Conservation (phyloP, 2,113 vertebrate species). For the Tragelaphus scriptus region DNA sequence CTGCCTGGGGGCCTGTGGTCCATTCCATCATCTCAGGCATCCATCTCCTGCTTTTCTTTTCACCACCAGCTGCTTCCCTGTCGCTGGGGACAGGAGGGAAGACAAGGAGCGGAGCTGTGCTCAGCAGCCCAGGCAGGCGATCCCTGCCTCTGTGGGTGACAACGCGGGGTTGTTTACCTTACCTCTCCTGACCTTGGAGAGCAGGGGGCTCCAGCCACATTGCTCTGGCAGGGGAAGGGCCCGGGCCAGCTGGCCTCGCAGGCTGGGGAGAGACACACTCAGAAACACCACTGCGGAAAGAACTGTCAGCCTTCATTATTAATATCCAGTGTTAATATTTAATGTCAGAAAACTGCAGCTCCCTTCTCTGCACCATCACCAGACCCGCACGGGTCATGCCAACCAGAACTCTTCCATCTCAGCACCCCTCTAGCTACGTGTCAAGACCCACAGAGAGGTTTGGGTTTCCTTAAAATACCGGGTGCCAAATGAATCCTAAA, state of each 20-base stretch:
- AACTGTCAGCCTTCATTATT: conserved; percentile 96
- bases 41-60: conserved; percentile 57
- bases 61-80: conserved; percentile 82
- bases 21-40: neutral
- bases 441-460: conserved; percentile 69
- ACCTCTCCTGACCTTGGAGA: conserved; percentile 84
- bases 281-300: conserved; percentile 83
- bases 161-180: conserved; percentile 85
- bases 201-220: conserved; percentile 80
- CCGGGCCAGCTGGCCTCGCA: conserved; percentile 75
- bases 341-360: conserved; percentile 91
- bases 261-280: conserved; percentile 79
- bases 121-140: conserved; percentile 73
- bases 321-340: conserved; percentile 95
- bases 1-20: neutral
- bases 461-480: neutral
- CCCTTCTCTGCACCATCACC: conserved; percentile 78
- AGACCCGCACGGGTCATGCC: conserved; percentile 80
- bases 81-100: conserved; percentile 73
- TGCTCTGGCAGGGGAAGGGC: conserved; percentile 70
- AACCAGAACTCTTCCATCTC: conserved; percentile 74
- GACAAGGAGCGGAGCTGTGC: conserved; percentile 80
- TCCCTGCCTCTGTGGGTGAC: conserved; percentile 81
- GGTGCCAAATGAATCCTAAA: neutral
- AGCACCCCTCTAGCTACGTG: conserved; percentile 63